Evolutionary conservation across 2,113 vertebrate species (phyloP).

Genomic region (Protomyctophum bolini): DNA sequence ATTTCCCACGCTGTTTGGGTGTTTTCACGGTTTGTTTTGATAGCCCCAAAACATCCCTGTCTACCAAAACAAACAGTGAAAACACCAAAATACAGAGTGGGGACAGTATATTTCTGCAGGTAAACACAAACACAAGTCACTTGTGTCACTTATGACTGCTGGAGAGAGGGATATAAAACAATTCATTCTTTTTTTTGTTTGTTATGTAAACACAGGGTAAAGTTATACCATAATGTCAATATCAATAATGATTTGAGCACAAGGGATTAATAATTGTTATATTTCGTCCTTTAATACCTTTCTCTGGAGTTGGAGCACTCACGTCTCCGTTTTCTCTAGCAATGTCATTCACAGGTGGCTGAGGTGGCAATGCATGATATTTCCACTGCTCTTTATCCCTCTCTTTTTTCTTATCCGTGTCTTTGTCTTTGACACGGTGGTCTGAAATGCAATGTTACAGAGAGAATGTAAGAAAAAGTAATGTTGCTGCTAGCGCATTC

Average conservation of each 20-base stretch:
- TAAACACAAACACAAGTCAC: too few species aligned
- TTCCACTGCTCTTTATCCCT: slow-evolving; percentile 85
- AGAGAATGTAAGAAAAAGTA: slow-evolving; percentile 7
- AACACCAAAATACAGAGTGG: too few species aligned
- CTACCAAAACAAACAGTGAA: too few species aligned
- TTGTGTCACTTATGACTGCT: too few species aligned
- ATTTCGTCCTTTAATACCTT: slow-evolving; percentile 76
- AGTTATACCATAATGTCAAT: too few species aligned
- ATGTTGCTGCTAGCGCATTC: slow-evolving; percentile 8
- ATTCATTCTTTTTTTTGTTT: too few species aligned
- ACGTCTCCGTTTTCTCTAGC: slow-evolving; percentile 90
- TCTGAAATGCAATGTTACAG: slow-evolving; percentile 74
- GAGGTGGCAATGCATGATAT: slow-evolving; percentile 79
- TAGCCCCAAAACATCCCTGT: too few species aligned
- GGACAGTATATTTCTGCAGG: too few species aligned
- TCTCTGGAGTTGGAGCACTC: slow-evolving; percentile 80
- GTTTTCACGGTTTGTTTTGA: too few species aligned
- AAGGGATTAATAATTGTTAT: not conserved
- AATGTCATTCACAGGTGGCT: slow-evolving; percentile 85
- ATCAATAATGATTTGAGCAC: slow-evolving; percentile 1
- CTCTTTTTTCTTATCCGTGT: slow-evolving; percentile 83
- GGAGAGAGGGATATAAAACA: too few species aligned
- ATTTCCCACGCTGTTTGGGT: too few species aligned
- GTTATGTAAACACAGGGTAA: too few species aligned
- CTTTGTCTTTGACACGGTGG: slow-evolving; percentile 85